Percentiles rank a stretch among this genome's conserved stretches.
Evolutionary conservation across 2,888 invertebrate genomes (phyloP).

Genomic region (Ophion ventricosus): DNA sequence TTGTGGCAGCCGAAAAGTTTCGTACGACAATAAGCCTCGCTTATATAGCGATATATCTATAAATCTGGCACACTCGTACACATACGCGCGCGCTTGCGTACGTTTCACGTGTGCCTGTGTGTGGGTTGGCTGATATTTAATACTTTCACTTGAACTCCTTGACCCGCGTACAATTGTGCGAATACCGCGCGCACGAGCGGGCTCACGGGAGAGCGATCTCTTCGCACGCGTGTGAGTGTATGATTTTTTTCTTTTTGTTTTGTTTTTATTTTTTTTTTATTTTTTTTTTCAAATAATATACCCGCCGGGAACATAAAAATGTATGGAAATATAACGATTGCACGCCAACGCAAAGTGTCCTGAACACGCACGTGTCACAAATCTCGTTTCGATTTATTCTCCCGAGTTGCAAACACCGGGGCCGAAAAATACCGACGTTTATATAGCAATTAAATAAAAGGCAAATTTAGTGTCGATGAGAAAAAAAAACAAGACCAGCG

Average conservation of each 20-base stretch:
- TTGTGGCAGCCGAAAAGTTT: neutral
- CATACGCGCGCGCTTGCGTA: conserved; percentile 16
- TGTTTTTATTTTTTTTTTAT: conserved; percentile 2
- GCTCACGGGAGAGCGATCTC: conserved; percentile 55
- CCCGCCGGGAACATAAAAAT: conserved; percentile 20
- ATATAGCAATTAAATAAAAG: conserved; percentile 1
- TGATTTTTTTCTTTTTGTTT: conserved; percentile 9
- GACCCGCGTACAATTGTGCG: conserved; percentile 76
- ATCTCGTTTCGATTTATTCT: conserved; percentile 22
- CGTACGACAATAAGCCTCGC: neutral
- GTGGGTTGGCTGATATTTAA: conserved; percentile 79
- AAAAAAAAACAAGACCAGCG: conserved; percentile 20
- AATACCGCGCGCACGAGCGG: conserved; percentile 66
- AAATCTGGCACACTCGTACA: conserved; percentile 9
- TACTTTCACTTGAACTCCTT: conserved; percentile 82
- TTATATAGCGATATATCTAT: conserved; percentile 12
- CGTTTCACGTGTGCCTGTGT: conserved; percentile 71
- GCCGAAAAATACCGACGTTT: neutral
- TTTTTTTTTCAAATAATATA: conserved; percentile 21
- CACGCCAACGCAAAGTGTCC: conserved; percentile 26
- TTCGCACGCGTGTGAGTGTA: conserved; percentile 56
- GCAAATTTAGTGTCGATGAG: conserved; percentile 20
- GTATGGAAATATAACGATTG: conserved; percentile 28
- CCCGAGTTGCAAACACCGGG: conserved; percentile 26
- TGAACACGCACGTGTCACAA: conserved; percentile 32